phyloP scores from a whole-genome alignment of 2,888 invertebrate genomes.

The Zhengitettix transpicula region DNA sequence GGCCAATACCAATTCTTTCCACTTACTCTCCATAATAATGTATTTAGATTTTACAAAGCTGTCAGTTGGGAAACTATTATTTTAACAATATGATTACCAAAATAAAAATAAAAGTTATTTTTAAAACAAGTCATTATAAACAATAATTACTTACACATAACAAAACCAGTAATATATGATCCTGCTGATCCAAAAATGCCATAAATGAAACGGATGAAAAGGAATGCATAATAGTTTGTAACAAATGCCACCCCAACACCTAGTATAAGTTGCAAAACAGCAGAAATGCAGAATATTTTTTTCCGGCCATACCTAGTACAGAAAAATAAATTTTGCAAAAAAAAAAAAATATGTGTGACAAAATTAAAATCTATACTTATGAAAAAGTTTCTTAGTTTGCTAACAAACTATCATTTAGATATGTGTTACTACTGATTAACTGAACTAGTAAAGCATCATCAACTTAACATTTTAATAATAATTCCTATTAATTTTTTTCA shows the following conservation, averaged over 20 bases:
- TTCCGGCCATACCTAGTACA: constrained; percentile 47
- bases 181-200: constrained; percentile 76
- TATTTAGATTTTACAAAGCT: no score
- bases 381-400: no score
- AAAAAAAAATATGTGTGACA: no score
- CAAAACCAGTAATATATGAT: constrained; percentile 42
- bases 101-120: background rate
- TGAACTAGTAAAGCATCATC: no score
- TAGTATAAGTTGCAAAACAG: constrained; percentile 49
- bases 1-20: no score
- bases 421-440: no score
- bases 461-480: no score
- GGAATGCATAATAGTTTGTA: constrained; percentile 31
- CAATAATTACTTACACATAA: constrained; percentile 24
- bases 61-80: no score
- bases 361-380: no score
- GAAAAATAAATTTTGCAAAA: background rate
- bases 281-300: constrained; percentile 61
- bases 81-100: background rate
- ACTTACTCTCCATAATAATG: background rate
- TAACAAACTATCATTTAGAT: no score
- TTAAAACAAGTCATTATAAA: background rate
- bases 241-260: constrained; percentile 55
- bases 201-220: constrained; percentile 39
- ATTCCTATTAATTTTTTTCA: no score